Percentiles rank a stretch among this genome's conserved stretches.
Conservation (phyloP, 1,140 invertebrate species). For the Pseudoatta argentina region DNA sequence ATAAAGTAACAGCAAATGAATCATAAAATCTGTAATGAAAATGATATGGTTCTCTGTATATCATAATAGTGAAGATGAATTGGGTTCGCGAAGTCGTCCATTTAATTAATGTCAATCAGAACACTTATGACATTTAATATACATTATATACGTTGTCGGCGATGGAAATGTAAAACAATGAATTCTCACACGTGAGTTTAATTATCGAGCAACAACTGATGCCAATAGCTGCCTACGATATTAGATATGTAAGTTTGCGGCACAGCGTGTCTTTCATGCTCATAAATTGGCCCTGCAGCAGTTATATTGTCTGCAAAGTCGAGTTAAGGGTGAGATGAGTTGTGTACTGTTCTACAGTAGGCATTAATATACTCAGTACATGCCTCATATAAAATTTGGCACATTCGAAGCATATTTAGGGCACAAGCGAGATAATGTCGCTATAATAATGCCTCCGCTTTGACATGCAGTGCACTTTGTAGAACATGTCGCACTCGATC, state of each 20-base stretch:
- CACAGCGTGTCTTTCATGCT: background rate
- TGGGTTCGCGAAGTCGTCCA: background rate
- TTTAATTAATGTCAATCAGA: background rate
- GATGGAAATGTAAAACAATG: slow-evolving; percentile 21
- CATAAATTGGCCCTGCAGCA: background rate
- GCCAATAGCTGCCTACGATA: slow-evolving; percentile 45
- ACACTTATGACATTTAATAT: slow-evolving; percentile 11
- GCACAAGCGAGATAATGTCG: background rate
- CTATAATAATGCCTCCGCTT: background rate
- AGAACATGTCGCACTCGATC: background rate
- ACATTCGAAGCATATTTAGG: background rate
- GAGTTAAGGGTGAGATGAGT: background rate
- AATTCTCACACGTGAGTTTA: slow-evolving; percentile 26
- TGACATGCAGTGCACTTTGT: background rate
- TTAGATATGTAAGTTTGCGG: slow-evolving; percentile 6
- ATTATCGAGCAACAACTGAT: slow-evolving; percentile 24
- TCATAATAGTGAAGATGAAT: slow-evolving; percentile 5
- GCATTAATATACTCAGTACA: background rate
- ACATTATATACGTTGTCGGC: background rate
- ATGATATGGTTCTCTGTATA: slow-evolving; percentile 12
- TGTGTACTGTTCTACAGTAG: background rate
- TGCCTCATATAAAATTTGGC: background rate
- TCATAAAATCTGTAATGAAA: background rate
- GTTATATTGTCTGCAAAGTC: background rate
- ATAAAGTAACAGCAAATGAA: background rate